A percentile compares a stretch with the other conserved stretches of the same genome.
phyloP scores from a whole-genome alignment of 1,140 invertebrate genomes.

The Drosophila nigromelanica region DNA sequence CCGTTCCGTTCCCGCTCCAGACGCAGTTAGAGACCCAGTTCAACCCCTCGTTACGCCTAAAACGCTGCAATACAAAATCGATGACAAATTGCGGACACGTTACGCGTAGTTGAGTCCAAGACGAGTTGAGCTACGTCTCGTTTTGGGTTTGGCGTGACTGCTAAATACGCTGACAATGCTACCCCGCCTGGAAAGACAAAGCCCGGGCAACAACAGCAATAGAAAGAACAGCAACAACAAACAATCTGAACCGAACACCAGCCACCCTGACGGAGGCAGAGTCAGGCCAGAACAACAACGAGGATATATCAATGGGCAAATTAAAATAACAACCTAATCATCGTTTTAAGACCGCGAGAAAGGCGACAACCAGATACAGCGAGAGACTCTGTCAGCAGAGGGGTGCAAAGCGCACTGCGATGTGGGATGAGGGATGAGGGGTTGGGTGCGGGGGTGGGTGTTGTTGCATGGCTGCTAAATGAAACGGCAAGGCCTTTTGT shows the following conservation, averaged over 20 bases:
- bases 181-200: constrained; percentile 41
- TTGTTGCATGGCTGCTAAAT: constrained; percentile 72
- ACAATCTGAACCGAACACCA: constrained; percentile 50
- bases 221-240: constrained; percentile 42
- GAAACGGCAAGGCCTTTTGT: constrained; percentile 81
- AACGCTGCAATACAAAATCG: constrained; percentile 82
- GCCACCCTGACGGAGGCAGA: constrained; percentile 73
- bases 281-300: constrained; percentile 55
- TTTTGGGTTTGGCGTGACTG: constrained; percentile 63
- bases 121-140: constrained; percentile 63
- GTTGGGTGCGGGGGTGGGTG: constrained; percentile 13
- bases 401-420: constrained; percentile 20
- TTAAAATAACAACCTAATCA: constrained; percentile 84
- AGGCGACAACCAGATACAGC: constrained; percentile 53
- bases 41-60: constrained; percentile 53
- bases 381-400: constrained; percentile 2
- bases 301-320: constrained; percentile 84
- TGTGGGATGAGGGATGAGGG: neutral
- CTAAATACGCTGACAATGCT: constrained; percentile 79
- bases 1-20: neutral
- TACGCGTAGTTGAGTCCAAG: constrained; percentile 83
- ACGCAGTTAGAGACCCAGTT: neutral
- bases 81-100: constrained; percentile 84
- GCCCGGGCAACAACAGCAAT: constrained; percentile 43
- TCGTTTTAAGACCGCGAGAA: constrained; percentile 84